Base-by-base conservation (phyloP, 1,140 invertebrate genomes). In the Bombus picipes region DNA sequence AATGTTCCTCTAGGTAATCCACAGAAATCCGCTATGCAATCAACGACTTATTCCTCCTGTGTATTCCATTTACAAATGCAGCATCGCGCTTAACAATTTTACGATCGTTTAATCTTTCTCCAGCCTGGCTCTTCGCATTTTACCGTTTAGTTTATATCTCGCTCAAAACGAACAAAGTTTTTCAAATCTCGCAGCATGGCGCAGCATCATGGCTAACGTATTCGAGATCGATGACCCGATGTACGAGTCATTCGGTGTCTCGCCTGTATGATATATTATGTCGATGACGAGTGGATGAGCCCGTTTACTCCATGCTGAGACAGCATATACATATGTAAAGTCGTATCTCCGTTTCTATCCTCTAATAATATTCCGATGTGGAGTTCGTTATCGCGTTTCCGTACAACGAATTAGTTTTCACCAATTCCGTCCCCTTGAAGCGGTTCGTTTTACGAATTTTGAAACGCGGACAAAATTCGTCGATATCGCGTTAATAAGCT, bases 11-110 rank as follows among this genome's bases (percentile, higher is more conserved):
- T 25, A 32, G 9, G 25, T 81, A 72, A 73, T 85, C 32, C 43
- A 37, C 28, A 66, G 78, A 41, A 53, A 81, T 74, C 25, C 39
- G 65, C 66, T 66, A 57, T 71, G 70, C 83, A 66, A 73, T 81
- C 76, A 66, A 59, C 77, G 39, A 37, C 37, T 59, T 62, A 47
- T 59, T 71, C 65, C 41, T 28, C 10, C 37, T 15, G 10, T 34
- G 32, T 53, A 70, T 32, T 73, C 15, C 28, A 37, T 18, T 47
- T n/a, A 5, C 18, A 43, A 25, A 41, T 62, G 32, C 32, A 37
- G 15, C 34, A 10, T 47, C 15, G 41, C 25, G 5, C 39, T 70
- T 13, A 32, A 47, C 47, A 6, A 47, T 37, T 47, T 34, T 41
- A 59, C 82, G 75, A 47, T 34, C n/a, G 62, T n/a, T 77, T 70